Conservation (phyloP, 2,113 vertebrate genomes). For the Saimiri boliviensis region DNA sequence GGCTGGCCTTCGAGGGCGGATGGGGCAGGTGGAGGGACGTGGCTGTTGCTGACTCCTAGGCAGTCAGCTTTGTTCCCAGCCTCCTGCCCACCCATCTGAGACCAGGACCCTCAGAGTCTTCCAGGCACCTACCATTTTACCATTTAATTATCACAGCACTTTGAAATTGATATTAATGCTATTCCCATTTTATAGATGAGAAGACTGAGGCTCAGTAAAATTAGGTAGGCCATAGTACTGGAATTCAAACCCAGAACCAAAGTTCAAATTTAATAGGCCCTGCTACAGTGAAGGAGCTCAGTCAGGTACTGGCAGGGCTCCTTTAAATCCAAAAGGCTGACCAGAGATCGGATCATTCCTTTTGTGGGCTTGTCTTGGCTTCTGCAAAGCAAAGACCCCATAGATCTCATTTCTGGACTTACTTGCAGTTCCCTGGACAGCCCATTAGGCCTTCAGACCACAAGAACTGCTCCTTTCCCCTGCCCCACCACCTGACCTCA, state of each 20-base stretch:
- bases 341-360: not conserved
- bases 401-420: not conserved
- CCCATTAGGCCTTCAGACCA: not conserved
- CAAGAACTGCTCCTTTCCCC: not conserved
- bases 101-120: not conserved
- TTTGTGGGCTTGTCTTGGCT: not conserved
- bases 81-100: not conserved
- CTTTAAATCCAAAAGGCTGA: not conserved
- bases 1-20: not conserved
- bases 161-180: not conserved
- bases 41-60: not conserved
- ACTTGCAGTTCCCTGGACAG: not conserved
- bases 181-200: not conserved
- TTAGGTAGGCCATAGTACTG: not conserved
- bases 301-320: not conserved
- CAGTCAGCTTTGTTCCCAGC: not conserved
- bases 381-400: not conserved
- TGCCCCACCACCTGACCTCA: not conserved
- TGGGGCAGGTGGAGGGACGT: not conserved
- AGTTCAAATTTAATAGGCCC: not conserved
- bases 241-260: not conserved
- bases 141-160: not conserved
- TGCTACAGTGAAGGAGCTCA: not conserved
- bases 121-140: not conserved
- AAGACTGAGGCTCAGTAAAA: not conserved